Percentiles rank a stretch among this genome's conserved stretches.
Evolutionary conservation across 2,888 invertebrate genomes (phyloP).

Genomic region (Deilephila porcellus): DNA sequence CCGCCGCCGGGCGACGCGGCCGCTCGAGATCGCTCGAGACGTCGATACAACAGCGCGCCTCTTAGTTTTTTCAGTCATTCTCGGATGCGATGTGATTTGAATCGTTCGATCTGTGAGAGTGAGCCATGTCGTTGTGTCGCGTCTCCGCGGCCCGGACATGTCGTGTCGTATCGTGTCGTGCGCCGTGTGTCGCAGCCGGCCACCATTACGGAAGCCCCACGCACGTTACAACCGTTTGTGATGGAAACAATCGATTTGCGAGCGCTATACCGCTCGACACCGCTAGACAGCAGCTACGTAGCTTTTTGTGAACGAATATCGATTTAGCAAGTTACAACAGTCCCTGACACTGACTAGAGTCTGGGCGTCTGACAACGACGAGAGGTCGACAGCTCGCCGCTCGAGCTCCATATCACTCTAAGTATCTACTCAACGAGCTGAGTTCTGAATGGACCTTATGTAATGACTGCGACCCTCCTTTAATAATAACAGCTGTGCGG

Average conservation of each 20-base stretch:
- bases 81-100: constrained; percentile 19
- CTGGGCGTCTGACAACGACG: constrained; percentile 19
- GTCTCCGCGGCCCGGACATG: constrained; percentile 21
- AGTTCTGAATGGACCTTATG: constrained; percentile 8
- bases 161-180: constrained; percentile 14
- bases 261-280: constrained; percentile 13
- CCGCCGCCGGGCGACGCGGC: constrained; percentile 33
- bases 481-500: constrained; percentile 20
- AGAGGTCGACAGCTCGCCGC: constrained; percentile 7
- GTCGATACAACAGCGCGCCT: constrained; percentile 28
- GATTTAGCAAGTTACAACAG: constrained; percentile 22
- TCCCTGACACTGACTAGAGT: constrained; percentile 22
- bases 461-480: constrained; percentile 18
- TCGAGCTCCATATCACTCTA: background rate
- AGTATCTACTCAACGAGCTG: background rate
- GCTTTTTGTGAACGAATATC: constrained; percentile 24
- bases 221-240: constrained; percentile 28
- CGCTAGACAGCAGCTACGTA: constrained; percentile 19
- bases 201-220: constrained; percentile 26
- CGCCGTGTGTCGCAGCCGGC: constrained; percentile 16
- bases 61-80: constrained; percentile 24
- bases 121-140: constrained; percentile 19
- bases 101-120: constrained; percentile 27
- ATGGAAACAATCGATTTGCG: constrained; percentile 27
- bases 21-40: constrained; percentile 28